phyloP scores from a whole-genome alignment of 92 coral and sea anemone species.

The Epizoanthus ramosus region DNA sequence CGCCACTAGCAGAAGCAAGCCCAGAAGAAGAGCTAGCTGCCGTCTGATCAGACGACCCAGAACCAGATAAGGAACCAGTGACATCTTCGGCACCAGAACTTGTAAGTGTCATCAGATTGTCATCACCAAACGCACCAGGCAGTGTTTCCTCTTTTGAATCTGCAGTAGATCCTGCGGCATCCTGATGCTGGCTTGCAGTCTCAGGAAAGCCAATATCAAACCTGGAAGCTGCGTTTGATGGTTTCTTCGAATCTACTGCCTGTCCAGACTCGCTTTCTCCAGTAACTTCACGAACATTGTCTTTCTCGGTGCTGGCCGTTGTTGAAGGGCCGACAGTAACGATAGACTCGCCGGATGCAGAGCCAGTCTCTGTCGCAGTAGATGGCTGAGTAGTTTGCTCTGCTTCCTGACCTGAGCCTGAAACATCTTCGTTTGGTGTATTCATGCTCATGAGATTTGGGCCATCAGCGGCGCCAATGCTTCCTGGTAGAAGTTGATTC shows the following conservation, averaged over 20 bases:
- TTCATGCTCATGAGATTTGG: constrained; percentile 93
- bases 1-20: constrained; percentile 27
- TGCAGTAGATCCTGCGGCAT: background rate
- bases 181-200: too few species aligned
- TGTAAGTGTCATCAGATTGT: constrained; percentile 18
- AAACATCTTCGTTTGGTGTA: constrained; percentile 61
- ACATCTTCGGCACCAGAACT: background rate
- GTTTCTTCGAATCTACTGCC: background rate
- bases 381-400: constrained; percentile 32
- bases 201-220: too few species aligned
- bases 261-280: constrained; percentile 28
- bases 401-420: constrained; percentile 60
- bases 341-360: constrained; percentile 59
- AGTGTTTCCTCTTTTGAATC: constrained; percentile 1
- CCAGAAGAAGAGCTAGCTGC: background rate
- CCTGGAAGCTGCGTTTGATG: background rate
- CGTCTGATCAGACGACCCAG: constrained; percentile 13
- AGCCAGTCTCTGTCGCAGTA: constrained; percentile 53
- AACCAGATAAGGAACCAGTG: background rate
- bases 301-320: background rate
- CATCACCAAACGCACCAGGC: constrained; percentile 4
- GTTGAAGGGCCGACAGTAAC: constrained; percentile 29
- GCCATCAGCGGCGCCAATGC: constrained; percentile 52
- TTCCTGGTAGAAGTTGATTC: constrained; percentile 39
- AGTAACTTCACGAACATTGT: constrained; percentile 18